Evolutionary conservation across 2,888 invertebrate species (phyloP).

Genomic region (Galerucella calmariensis): DNA sequence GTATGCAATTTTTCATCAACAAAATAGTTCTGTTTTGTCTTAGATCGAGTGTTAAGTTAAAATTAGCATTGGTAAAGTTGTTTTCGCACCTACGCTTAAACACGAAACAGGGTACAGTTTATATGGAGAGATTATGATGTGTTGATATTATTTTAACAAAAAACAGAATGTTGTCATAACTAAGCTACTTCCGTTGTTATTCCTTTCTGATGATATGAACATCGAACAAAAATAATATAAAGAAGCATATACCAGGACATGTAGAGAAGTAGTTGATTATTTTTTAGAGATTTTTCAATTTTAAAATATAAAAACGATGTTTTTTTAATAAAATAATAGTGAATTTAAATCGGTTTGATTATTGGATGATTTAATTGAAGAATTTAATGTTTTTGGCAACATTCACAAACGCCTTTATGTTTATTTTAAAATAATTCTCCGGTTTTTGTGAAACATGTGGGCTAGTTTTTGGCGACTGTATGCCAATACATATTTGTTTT

Average conservation of each 20-base stretch:
- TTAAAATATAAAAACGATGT: too few relatives aligned
- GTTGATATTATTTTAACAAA: too few relatives aligned
- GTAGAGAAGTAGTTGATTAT: too few relatives aligned
- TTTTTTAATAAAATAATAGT: too few relatives aligned
- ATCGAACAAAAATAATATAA: too few relatives aligned
- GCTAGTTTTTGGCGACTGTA: neutral
- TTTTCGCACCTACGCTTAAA: neutral
- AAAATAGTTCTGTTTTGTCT: neutral
- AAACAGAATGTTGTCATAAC: too few relatives aligned
- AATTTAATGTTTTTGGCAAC: neutral
- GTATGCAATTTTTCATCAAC: neutral
- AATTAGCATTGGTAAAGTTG: neutral
- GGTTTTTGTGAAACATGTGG: neutral
- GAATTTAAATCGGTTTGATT: neutral
- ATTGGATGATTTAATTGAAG: neutral
- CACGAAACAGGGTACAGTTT: neutral
- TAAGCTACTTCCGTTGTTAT: too few relatives aligned
- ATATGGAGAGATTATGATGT: neutral
- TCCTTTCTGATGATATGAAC: too few relatives aligned
- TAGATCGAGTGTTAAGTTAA: neutral
- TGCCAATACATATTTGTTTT: constrained; percentile 2
- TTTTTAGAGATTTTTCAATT: too few relatives aligned
- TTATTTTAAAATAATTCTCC: neutral
- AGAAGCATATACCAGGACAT: too few relatives aligned
- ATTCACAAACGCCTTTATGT: neutral